Conservation (phyloP, 2,797 vertebrate genomes). For the Mormyrops boulengeri region DNA sequence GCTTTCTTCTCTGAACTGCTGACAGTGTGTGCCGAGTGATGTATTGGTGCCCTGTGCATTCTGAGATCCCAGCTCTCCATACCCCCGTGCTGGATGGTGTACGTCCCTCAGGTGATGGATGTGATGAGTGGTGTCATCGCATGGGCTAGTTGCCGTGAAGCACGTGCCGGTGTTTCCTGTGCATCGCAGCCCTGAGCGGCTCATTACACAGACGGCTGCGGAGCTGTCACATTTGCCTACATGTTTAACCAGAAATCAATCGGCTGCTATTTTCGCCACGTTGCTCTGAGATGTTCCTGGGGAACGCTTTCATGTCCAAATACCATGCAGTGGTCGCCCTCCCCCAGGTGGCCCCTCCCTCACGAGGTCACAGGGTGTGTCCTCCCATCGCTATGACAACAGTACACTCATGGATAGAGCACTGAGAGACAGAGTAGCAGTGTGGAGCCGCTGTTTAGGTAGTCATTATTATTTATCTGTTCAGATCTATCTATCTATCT, state of each 20-base stretch:
- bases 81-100: not conserved
- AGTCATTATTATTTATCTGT: not conserved
- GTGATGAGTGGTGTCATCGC: not conserved
- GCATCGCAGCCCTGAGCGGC: not conserved
- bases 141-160: not conserved
- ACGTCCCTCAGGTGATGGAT: not conserved
- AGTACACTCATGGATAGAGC: not conserved
- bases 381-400: not conserved
- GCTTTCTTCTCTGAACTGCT: not conserved
- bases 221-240: too few species aligned
- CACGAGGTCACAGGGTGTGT: not conserved
- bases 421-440: not conserved
- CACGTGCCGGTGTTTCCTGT: not conserved
- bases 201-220: not conserved
- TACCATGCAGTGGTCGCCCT: not conserved
- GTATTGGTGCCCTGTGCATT: not conserved
- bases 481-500: not conserved
- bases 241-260: slow-evolving; percentile 2
- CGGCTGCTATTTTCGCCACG: not conserved
- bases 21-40: not conserved
- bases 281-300: not conserved
- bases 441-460: not conserved
- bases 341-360: not conserved
- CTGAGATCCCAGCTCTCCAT: not conserved
- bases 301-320: slow-evolving; percentile 14